Evolutionary conservation across 2,113 vertebrate genomes (phyloP), one percentile per base, ranked within the genome.

Genomic region (Myotis davidii): DNA sequence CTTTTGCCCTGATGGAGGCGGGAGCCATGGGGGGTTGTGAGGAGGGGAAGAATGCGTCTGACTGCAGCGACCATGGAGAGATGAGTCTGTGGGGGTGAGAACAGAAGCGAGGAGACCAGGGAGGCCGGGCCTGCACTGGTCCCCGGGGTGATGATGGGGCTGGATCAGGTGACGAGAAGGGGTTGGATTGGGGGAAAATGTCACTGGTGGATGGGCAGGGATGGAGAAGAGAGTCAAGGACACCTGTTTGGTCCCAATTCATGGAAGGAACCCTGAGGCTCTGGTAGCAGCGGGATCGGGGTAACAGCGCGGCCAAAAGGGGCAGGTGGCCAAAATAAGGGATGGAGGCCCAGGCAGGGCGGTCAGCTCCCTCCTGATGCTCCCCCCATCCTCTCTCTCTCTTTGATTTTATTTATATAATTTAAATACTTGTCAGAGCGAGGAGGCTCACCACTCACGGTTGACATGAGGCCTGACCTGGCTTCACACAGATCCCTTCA

Each of bases 321-420:
- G 39, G 65, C 17, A 25, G 50, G 85, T 11, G 13, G 42, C 12
- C 6, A 27, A 14, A 42, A 8, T 14, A 12, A 6, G 5, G 81
- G 11, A 32, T 21, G 18, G 65, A 85, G 12, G 1, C 52, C 13
- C 12, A 0, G 25, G 18, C 56, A 11, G 14, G 45, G 9, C 2
- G 1, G 8, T 18, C 29, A 16, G 17, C 25, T 56, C 48, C 42
- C 20, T 64, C 67, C 82, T 6, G 54, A 54, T 0, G 17, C 52
- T 6, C 2, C 1, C 3, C 1, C 56, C 4, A 0, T 9, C 45
- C 39, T 67, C 4, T 2, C 8, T 21, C 32, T 25, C 50, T 45
- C 48, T 39, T 14, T 72, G 56, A 72, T 39, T 65, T 50, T 42
- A 32, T 45, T 54, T 84, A 34, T 4, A 0, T 25, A 12, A 37